These are phyloP conservation scores for Chondrosia reniformis DNA, from an alignment of 37 sponge, comb jelly and placozoan genomes.

Conservation along the genomic window DNA sequence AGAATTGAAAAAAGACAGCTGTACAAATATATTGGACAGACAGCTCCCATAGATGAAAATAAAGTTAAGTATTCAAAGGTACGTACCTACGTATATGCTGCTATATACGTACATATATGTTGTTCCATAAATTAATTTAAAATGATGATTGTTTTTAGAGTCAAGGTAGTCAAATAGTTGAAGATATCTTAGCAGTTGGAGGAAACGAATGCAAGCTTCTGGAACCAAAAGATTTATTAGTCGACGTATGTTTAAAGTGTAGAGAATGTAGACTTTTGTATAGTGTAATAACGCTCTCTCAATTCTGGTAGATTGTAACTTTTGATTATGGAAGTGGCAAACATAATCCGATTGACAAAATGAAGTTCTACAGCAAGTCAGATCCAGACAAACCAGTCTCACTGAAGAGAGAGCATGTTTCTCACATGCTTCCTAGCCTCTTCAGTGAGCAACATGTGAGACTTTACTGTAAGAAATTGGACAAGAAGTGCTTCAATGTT, in stretches of 20 bases:
- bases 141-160: background rate
- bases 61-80: background rate
- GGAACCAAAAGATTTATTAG: conserved; percentile 28
- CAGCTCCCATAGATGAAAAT: conserved; percentile 27
- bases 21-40: conserved; percentile 80
- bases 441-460: conserved; percentile 69
- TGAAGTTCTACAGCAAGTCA: conserved; percentile 79
- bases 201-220: conserved; percentile 1
- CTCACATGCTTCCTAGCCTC: conserved; percentile 70
- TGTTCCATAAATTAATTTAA: background rate
- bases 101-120: background rate
- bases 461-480: conserved; percentile 57
- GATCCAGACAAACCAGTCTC: conserved; percentile 60
- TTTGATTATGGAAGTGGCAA: conserved; percentile 84
- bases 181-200: conserved; percentile 17
- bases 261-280: too few relatives aligned
- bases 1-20: conserved; percentile 61
- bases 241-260: too few relatives aligned
- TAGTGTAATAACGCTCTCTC: too few relatives aligned
- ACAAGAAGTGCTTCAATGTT: conserved; percentile 22
- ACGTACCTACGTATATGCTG: too few relatives aligned
- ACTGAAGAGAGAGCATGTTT: conserved; percentile 77
- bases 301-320: conserved; percentile 48
- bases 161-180: background rate
- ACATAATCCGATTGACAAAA: conserved; percentile 76